These are phyloP conservation scores for Endotricha flammealis DNA, from an alignment of 2,888 invertebrate genomes.

Conservation along the genomic window DNA sequence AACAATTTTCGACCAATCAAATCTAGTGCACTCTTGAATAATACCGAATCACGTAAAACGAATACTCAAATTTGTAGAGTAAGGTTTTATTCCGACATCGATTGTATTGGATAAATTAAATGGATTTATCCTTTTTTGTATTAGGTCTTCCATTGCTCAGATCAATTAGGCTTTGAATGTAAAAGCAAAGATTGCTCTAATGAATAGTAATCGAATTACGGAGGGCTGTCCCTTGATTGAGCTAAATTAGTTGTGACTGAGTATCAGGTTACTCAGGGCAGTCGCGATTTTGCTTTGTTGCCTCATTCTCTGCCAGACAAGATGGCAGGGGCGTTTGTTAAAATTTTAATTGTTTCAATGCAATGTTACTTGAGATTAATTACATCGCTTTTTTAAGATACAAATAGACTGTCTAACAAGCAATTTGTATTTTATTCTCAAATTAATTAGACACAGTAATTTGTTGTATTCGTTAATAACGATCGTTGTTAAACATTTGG, in stretches of 20 bases:
- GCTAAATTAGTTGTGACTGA: slow-evolving; percentile 59
- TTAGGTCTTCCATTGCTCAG: slow-evolving; percentile 22
- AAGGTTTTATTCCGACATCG: too few relatives aligned
- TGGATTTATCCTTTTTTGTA: too few relatives aligned
- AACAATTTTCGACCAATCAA: slow-evolving; percentile 56
- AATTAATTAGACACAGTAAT: too few relatives aligned
- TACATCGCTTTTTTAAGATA: too few relatives aligned
- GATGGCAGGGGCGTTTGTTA: slow-evolving; percentile 23
- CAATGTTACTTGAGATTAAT: too few relatives aligned
- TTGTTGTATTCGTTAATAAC: too few relatives aligned
- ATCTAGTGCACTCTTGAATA: slow-evolving; percentile 44
- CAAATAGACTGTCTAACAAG: too few relatives aligned
- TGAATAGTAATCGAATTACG: slow-evolving; percentile 41
- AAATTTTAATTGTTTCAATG: too few relatives aligned
- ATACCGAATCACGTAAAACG: slow-evolving; percentile 19
- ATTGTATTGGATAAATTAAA: too few relatives aligned
- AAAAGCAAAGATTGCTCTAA: slow-evolving; percentile 23
- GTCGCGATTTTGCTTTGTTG: slow-evolving; percentile 35
- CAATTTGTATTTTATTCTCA: too few relatives aligned
- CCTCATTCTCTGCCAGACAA: slow-evolving; percentile 30
- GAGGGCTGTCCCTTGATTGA: slow-evolving; percentile 45
- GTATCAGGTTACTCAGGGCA: slow-evolving; percentile 48
- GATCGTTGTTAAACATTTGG: too few relatives aligned
- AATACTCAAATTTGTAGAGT: too few relatives aligned
- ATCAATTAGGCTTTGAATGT: slow-evolving; percentile 25